Percentiles rank a stretch among this genome's conserved stretches.
Conservation (phyloP, 2,888 invertebrate genomes). For the Drosophila infuscata region DNA sequence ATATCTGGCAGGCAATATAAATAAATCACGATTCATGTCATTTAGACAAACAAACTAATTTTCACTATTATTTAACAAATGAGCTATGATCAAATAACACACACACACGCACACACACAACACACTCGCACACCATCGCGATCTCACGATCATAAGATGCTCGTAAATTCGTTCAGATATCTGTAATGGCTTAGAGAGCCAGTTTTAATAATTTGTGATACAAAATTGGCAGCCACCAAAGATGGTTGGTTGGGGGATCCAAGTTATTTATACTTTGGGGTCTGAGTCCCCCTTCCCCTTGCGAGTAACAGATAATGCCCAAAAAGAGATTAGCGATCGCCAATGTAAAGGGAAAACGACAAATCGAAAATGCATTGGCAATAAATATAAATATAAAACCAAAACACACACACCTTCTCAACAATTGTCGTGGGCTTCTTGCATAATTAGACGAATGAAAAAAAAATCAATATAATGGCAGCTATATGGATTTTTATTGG, state of each 20-base stretch:
- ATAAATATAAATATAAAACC: conserved; percentile 72
- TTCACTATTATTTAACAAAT: conserved; percentile 77
- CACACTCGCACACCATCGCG: conserved; percentile 3
- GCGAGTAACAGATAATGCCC: conserved; percentile 28
- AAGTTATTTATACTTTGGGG: conserved; percentile 44
- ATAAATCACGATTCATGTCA: conserved; percentile 70
- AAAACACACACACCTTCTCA: conserved; percentile 32
- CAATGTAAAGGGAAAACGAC: conserved; percentile 40
- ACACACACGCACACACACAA: neutral
- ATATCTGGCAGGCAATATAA: conserved; percentile 42
- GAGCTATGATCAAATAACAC: conserved; percentile 45
- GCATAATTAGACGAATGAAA: conserved; percentile 66
- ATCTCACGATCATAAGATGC: conserved; percentile 50
- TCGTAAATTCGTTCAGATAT: conserved; percentile 43
- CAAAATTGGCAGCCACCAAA: conserved; percentile 65
- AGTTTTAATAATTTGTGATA: conserved; percentile 56
- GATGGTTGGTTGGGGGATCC: conserved; percentile 32
- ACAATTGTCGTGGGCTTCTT: conserved; percentile 58
- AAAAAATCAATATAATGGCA: conserved; percentile 11
- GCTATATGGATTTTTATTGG: conserved; percentile 1
- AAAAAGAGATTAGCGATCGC: conserved; percentile 49
- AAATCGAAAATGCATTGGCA: conserved; percentile 60
- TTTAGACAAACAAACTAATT: conserved; percentile 66
- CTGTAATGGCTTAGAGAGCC: conserved; percentile 58
- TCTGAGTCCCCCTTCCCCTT: neutral